Evolutionary conservation across 2,113 vertebrate species (phyloP), one percentile per base, ranked within the genome.

Genomic region (Salvelinus fontinalis): DNA sequence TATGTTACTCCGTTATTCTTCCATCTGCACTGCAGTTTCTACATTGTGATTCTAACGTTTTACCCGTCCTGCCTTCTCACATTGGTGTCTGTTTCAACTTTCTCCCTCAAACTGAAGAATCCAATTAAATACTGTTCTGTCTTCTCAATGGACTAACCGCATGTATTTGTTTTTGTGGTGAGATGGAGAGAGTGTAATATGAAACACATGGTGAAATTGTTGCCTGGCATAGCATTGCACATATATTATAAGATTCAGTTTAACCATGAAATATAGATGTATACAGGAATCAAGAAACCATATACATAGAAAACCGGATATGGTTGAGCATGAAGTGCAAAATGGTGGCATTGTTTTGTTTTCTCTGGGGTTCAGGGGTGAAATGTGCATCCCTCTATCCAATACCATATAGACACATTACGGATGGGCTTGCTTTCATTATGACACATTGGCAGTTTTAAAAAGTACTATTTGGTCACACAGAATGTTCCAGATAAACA

Each of bases 251-350:
- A 5, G 60, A 49, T 62, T 69, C 24, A 71, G 67, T 83, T 71
- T 72, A 73, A 72, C 75, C 78, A 67, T 81, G 80, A 82, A 82
- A 72, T 69, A 57, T 59, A 64, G 76, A 78, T 75, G 76, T 82
- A 68, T 81, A 76, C 76, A 78, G 11, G 26, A 78, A 54, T 73
- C 60, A 74, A 57, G 39, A 60, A 75, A 49, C 68, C 68, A 72
- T 71, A 44, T 27, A 34, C 26, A 64, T 14, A 54, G 39, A 51
- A 81, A 64, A 73, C 48, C 74, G 62, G 62, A 71, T 79, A 69
- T 74, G 75, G 44, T 24, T 22, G 74, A 81, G 67, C 49, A 71
- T n/a, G 74, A 75, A 67, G 68, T 71, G 72, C 71, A 83, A 80
- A 84, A 75, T 71, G 44, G 7, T 62, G n/a, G 7, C 22, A 22